phyloP scores from a whole-genome alignment of 2,888 invertebrate species.

The Deilephila porcellus region DNA sequence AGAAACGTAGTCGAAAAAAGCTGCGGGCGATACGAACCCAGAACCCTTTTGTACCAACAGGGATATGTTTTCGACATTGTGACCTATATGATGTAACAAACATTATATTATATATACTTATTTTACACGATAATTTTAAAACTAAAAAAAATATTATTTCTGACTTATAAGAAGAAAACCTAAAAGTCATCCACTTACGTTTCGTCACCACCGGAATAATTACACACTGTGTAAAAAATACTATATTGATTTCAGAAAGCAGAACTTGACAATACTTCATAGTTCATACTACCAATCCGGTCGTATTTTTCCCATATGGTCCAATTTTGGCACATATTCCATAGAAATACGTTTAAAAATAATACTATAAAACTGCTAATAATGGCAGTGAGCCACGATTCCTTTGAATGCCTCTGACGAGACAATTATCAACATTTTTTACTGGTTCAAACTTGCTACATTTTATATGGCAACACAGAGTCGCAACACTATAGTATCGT shows the following conservation, averaged over 20 bases:
- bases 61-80: conserved; percentile 69
- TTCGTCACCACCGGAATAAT: conserved; percentile 55
- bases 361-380: conserved; percentile 60
- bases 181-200: conserved; percentile 53
- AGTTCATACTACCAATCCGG: conserved; percentile 58
- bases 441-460: no score
- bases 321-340: conserved; percentile 79
- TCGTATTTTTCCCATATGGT: conserved; percentile 65
- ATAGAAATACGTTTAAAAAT: conserved; percentile 65
- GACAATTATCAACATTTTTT: background rate
- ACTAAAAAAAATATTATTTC: conserved; percentile 33
- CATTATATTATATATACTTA: conserved; percentile 28
- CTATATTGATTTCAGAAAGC: conserved; percentile 45
- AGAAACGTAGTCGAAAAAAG: conserved; percentile 63
- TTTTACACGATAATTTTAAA: conserved; percentile 32
- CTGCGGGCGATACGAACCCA: conserved; percentile 70
- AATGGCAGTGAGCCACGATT: conserved; percentile 23
- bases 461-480: background rate
- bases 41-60: conserved; percentile 72
- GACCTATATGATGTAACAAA: conserved; percentile 39
- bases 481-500: background rate
- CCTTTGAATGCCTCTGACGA: conserved; percentile 1
- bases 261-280: conserved; percentile 49
- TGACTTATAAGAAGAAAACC: conserved; percentile 24
- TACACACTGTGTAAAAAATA: conserved; percentile 56